Evolutionary conservation across 2,888 invertebrate genomes (phyloP).

Genomic region (Troilus luridus): DNA sequence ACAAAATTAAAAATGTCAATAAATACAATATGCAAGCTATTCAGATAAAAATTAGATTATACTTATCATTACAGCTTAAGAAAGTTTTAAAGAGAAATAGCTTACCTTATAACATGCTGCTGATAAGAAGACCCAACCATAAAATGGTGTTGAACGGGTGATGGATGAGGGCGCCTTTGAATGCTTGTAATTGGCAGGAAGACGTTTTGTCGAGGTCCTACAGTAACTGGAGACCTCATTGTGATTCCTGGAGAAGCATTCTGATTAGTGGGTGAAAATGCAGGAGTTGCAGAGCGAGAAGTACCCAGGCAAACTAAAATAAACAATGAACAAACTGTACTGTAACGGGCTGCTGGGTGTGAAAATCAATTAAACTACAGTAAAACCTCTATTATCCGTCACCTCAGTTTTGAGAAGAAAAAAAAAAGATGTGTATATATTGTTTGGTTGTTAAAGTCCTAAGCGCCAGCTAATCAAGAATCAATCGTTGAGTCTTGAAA

Average conservation of each 20-base stretch:
- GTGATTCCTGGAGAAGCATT: slow-evolving; percentile 77
- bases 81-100: neutral
- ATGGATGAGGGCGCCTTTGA: slow-evolving; percentile 66
- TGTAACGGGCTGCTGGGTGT: too few species aligned
- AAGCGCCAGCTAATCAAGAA: too few species aligned
- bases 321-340: slow-evolving; percentile 59
- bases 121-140: slow-evolving; percentile 62
- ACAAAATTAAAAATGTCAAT: too few species aligned
- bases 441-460: too few species aligned
- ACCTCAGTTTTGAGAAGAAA: too few species aligned
- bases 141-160: slow-evolving; percentile 68
- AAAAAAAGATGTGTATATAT: too few species aligned
- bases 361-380: too few species aligned
- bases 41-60: neutral
- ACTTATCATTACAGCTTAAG: neutral
- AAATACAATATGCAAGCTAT: neutral
- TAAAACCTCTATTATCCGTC: too few species aligned
- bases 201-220: slow-evolving; percentile 85
- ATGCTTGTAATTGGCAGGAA: slow-evolving; percentile 88
- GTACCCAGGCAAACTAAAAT: slow-evolving; percentile 89
- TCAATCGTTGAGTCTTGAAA: too few species aligned
- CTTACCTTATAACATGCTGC: slow-evolving; percentile 68
- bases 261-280: slow-evolving; percentile 83
- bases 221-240: slow-evolving; percentile 78
- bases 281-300: slow-evolving; percentile 93